These are phyloP conservation scores for Drosophila sproati DNA, from an alignment of 1,140 invertebrate species.

Conservation along the genomic window DNA sequence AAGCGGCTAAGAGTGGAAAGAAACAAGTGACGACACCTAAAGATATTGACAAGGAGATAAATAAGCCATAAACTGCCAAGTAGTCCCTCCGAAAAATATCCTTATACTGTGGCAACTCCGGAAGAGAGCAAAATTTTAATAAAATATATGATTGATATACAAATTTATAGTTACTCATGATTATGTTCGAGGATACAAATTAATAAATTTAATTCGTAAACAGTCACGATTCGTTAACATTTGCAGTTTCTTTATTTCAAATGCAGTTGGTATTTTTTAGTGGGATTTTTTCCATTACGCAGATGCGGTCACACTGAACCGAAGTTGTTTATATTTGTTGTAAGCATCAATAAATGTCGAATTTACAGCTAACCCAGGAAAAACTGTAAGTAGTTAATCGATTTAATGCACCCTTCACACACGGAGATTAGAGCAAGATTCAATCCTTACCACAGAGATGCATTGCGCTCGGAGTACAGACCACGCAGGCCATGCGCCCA, in stretches of 20 bases:
- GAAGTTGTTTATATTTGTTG: slow-evolving; percentile 74
- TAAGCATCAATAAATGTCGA: slow-evolving; percentile 61
- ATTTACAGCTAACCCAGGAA: slow-evolving; percentile 70
- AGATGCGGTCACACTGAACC: slow-evolving; percentile 26
- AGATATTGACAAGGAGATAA: not conserved
- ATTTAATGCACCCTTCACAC: not conserved
- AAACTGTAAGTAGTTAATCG: slow-evolving; percentile 65
- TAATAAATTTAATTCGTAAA: not conserved
- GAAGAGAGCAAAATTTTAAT: not conserved
- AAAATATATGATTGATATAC: slow-evolving; percentile 24
- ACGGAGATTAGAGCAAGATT: not conserved
- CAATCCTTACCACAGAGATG: slow-evolving; percentile 38
- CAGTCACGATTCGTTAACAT: not conserved
- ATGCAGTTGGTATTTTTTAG: not conserved
- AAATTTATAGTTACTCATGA: not conserved
- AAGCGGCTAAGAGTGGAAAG: not conserved
- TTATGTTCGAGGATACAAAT: slow-evolving; percentile 15
- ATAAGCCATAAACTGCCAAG: no score
- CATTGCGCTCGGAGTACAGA: slow-evolving; percentile 69
- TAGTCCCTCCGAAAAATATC: not conserved
- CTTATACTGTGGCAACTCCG: not conserved
- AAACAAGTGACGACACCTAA: not conserved
- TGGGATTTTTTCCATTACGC: not conserved
- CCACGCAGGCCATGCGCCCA: slow-evolving; percentile 66
- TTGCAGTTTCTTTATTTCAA: not conserved